These are phyloP conservation scores for Globodera rostochiensis DNA, from an alignment of 1,140 invertebrate species.

Conservation along the genomic window DNA sequence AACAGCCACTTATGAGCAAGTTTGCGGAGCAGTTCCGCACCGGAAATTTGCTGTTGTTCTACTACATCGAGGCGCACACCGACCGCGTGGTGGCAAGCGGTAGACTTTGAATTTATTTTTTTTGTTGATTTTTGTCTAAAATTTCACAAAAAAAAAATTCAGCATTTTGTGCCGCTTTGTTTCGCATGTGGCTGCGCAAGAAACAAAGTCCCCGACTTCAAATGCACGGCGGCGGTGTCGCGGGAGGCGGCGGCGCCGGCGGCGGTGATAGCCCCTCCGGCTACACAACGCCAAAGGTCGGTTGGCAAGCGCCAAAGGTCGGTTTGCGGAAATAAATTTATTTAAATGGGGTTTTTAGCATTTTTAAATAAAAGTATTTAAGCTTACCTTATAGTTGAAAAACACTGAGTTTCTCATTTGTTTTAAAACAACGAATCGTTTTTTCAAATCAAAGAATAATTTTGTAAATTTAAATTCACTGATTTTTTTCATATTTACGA, in stretches of 20 bases:
- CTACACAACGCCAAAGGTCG: conserved; percentile 7
- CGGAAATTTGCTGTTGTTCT: conserved; percentile 41
- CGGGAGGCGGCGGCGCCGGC: conserved; percentile 5
- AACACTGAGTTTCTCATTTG: too few species aligned
- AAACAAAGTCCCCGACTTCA: neutral
- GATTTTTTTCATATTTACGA: neutral
- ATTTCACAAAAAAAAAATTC: neutral
- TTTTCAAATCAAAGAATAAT: too few species aligned
- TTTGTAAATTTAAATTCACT: neutral
- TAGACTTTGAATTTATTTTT: neutral
- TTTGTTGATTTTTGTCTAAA: too few species aligned
- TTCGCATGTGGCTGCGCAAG: conserved; percentile 33
- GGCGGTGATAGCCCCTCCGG: conserved; percentile 3
- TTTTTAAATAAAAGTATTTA: neutral
- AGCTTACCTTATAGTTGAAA: too few species aligned
- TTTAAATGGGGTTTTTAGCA: neutral
- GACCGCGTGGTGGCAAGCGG: conserved; percentile 42
- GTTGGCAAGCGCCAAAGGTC: neutral
- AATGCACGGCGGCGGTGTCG: neutral
- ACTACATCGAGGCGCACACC: conserved; percentile 44
- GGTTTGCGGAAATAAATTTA: neutral
- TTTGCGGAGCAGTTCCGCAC: conserved; percentile 34
- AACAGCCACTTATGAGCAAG: conserved; percentile 20
- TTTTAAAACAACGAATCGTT: too few species aligned
- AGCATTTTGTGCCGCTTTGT: conserved; percentile 36